Evolutionary conservation across 2,888 invertebrate genomes (phyloP).

Genomic region (Stegophylla sp.): DNA sequence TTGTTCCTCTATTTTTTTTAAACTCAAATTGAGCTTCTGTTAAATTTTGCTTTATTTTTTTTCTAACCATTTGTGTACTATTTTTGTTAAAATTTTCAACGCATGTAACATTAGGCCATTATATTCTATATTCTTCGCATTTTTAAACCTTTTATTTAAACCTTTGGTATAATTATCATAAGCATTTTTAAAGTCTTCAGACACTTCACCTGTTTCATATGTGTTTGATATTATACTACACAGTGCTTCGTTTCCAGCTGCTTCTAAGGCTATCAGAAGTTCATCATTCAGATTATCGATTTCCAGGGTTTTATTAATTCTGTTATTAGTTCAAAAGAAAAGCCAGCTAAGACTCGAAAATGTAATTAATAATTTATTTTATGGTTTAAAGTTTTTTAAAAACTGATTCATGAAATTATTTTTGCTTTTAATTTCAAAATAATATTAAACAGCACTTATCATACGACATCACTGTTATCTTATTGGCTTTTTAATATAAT

Average conservation of each 20-base stretch:
- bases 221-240: constrained; percentile 29
- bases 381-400: too few relatives aligned
- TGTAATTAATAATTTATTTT: too few relatives aligned
- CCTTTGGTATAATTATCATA: constrained; percentile 44
- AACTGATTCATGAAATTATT: too few relatives aligned
- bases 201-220: constrained; percentile 37
- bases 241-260: constrained; percentile 17
- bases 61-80: constrained; percentile 38
- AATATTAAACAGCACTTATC: too few relatives aligned
- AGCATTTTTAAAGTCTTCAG: constrained; percentile 50
- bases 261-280: constrained; percentile 35
- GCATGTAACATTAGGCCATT: constrained; percentile 28
- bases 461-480: too few relatives aligned
- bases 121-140: constrained; percentile 44
- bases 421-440: too few relatives aligned
- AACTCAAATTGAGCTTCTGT: constrained; percentile 17
- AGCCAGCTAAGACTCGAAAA: too few relatives aligned
- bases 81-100: constrained; percentile 39
- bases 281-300: constrained; percentile 42
- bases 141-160: constrained; percentile 30
- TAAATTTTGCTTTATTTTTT: constrained; percentile 40
- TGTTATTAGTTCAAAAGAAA: too few relatives aligned
- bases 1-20: constrained; percentile 5
- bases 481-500: too few relatives aligned
- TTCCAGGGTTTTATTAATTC: constrained; percentile 38